Evolutionary conservation across 2,797 vertebrate genomes (phyloP).

Genomic region (Anomalospiza imberbis): DNA sequence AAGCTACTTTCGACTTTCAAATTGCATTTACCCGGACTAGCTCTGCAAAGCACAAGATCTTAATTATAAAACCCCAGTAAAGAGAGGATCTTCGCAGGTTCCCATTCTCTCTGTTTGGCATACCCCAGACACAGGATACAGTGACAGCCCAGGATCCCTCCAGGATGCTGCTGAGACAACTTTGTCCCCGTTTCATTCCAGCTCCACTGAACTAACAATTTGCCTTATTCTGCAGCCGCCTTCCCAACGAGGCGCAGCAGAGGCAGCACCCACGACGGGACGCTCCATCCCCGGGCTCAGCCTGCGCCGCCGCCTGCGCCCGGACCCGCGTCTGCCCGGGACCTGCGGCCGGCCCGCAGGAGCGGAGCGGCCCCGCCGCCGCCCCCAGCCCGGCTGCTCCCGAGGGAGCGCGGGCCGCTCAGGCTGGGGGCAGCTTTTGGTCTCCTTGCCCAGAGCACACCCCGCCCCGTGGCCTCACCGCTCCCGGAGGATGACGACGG

Average conservation of each 20-base stretch:
- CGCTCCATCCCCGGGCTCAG: fast-evolving
- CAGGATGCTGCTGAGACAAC: too few species aligned
- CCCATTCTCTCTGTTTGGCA: not conserved
- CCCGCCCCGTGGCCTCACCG: not conserved
- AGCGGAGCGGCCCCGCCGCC: not conserved
- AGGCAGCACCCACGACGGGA: not conserved
- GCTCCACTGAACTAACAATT: fast-evolving
- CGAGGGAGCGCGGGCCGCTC: not conserved
- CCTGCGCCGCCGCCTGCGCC: fast-evolving
- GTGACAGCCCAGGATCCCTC: not conserved
- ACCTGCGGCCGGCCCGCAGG: not conserved
- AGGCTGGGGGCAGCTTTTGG: not conserved
- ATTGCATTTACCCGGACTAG: not conserved
- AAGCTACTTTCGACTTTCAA: not conserved
- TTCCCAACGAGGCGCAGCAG: fast-evolving
- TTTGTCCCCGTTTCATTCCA: not conserved
- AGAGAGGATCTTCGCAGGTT: fast-evolving
- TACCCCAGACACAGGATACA: fast-evolving
- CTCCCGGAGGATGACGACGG: not conserved
- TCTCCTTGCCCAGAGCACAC: not conserved
- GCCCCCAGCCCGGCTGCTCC: not conserved
- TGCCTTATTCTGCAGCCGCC: too few species aligned
- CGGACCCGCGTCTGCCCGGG: not conserved
- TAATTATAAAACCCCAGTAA: not conserved
- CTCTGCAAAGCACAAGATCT: not conserved